Evolutionary conservation across 2,113 vertebrate species (phyloP).

Genomic region (Motacilla alba): DNA sequence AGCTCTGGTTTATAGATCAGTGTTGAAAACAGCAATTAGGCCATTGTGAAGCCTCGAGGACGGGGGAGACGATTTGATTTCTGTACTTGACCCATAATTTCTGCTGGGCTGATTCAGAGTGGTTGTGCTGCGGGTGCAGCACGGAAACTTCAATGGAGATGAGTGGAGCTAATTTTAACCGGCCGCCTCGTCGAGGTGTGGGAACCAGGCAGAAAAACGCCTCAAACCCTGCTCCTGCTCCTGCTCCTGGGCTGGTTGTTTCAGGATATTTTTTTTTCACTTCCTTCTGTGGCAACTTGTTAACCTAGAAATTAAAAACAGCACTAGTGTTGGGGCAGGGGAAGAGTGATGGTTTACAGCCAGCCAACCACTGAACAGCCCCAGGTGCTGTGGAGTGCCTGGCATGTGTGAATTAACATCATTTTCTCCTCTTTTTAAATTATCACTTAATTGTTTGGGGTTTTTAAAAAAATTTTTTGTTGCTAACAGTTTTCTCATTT

Average conservation of each 20-base stretch:
- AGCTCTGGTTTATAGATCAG: not conserved
- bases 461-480: not conserved
- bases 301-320: conserved; percentile 35
- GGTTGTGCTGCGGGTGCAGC: not conserved
- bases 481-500: not conserved
- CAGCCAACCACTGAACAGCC: not conserved
- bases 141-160: conserved; percentile 25
- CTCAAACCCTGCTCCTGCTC: not conserved
- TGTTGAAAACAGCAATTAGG: conserved; percentile 40
- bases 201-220: not conserved
- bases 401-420: not conserved
- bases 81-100: conserved; percentile 24
- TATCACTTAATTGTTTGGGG: not conserved
- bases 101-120: conserved; percentile 11
- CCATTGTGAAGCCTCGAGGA: not conserved
- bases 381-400: not conserved
- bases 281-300: not conserved
- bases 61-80: not conserved
- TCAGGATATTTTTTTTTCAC: not conserved
- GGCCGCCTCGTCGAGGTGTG: not conserved
- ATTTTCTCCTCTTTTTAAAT: not conserved
- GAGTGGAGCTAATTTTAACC: conserved; percentile 27
- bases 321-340: not conserved
- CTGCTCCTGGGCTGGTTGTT: conserved; percentile 10
- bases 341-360: not conserved